Evolutionary conservation across 2,797 vertebrate genomes (phyloP).

Genomic region (Pachyuromys duprasi): DNA sequence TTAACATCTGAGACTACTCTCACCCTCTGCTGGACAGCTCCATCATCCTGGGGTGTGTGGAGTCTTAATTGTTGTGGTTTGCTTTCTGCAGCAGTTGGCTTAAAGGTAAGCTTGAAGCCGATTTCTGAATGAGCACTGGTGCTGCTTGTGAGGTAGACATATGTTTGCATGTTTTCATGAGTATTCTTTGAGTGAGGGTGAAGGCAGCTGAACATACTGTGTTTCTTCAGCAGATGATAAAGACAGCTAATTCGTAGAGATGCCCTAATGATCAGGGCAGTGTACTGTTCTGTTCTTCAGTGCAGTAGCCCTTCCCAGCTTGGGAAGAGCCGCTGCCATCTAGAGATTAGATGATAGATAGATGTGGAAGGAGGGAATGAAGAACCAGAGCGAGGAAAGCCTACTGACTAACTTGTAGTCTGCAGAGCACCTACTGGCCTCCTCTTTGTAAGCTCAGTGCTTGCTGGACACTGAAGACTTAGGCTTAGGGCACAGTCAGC

Average conservation of each 20-base stretch:
- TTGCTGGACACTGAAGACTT: neutral
- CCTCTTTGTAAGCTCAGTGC: neutral
- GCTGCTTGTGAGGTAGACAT: neutral
- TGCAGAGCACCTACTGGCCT: neutral
- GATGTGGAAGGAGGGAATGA: neutral
- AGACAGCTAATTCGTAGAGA: neutral
- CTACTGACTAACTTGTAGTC: neutral
- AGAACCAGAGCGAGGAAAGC: neutral
- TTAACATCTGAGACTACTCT: neutral
- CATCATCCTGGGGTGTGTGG: neutral
- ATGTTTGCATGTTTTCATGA: slow-evolving; percentile 6
- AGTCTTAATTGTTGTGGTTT: neutral
- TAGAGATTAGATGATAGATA: neutral
- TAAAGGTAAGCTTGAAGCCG: slow-evolving; percentile 29
- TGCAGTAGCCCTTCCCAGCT: neutral
- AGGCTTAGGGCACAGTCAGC: neutral
- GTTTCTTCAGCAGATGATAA: slow-evolving; percentile 45
- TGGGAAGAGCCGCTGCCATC: neutral
- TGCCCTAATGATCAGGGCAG: slow-evolving; percentile 10
- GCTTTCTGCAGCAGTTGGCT: slow-evolving; percentile 30
- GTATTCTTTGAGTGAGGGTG: slow-evolving; percentile 21
- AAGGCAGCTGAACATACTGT: slow-evolving; percentile 1
- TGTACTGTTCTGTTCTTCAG: slow-evolving; percentile 17
- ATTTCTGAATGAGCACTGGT: neutral
- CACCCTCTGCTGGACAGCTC: neutral